Conservation (phyloP, 2,888 invertebrate species). For the Diaprepes abbreviatus region DNA sequence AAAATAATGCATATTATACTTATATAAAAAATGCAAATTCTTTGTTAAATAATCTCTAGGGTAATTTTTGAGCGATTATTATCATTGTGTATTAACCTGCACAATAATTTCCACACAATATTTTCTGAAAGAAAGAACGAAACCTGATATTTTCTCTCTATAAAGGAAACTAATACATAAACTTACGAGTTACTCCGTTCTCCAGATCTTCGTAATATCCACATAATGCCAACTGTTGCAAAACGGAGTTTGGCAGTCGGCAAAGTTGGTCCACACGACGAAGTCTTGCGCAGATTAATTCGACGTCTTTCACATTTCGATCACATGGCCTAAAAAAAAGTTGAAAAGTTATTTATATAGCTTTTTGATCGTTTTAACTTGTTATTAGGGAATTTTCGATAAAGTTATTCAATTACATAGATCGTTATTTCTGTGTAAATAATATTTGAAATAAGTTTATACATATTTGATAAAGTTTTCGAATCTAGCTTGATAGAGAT, state of each 20-base stretch:
- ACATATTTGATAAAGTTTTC: too few relatives aligned
- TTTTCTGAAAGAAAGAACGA: slow-evolving; percentile 4
- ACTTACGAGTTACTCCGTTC: slow-evolving; percentile 83
- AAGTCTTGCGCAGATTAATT: slow-evolving; percentile 77
- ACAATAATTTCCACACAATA: too few relatives aligned
- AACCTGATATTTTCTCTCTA: not conserved
- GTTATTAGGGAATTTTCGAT: too few relatives aligned
- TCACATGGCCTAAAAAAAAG: slow-evolving; percentile 75
- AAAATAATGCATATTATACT: too few relatives aligned
- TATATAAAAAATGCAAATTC: too few relatives aligned
- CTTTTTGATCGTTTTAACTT: not conserved
- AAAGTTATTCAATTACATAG: too few relatives aligned
- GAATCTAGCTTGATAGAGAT: too few relatives aligned
- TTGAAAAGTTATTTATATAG: slow-evolving; percentile 12
- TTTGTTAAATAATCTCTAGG: too few relatives aligned
- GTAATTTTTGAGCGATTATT: too few relatives aligned
- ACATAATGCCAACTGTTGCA: slow-evolving; percentile 81
- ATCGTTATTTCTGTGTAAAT: too few relatives aligned
- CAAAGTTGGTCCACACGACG: slow-evolving; percentile 75
- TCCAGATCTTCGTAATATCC: slow-evolving; percentile 85
- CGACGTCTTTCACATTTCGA: slow-evolving; percentile 80
- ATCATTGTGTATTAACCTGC: too few relatives aligned
- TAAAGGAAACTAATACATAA: slow-evolving; percentile 3
- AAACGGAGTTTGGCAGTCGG: slow-evolving; percentile 76
- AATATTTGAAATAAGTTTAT: too few relatives aligned